phyloP scores from a whole-genome alignment of 2,113 vertebrate genomes.

The Chelonoidis abingdonii region DNA sequence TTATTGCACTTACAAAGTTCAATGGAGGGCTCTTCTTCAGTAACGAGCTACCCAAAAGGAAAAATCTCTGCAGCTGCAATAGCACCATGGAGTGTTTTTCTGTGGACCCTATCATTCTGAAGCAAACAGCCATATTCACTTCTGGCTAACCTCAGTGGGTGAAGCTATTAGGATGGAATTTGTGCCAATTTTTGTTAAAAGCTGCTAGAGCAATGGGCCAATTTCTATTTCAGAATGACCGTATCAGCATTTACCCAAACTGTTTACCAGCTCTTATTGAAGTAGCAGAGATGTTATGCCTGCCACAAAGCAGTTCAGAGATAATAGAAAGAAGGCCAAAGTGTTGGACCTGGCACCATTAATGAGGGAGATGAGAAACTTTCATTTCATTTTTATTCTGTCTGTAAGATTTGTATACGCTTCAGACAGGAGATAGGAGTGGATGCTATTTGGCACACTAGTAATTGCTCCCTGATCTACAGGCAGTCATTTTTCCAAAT shows the following conservation, averaged over 20 bases:
- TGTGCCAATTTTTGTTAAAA: constrained; percentile 22
- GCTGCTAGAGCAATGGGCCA: not conserved
- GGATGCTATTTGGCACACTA: not conserved
- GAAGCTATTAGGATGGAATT: constrained; percentile 37
- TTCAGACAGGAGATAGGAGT: not conserved
- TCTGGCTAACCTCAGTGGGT: not conserved
- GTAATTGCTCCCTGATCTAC: not conserved
- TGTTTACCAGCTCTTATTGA: not conserved
- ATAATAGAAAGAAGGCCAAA: not conserved
- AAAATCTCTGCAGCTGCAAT: constrained; percentile 49
- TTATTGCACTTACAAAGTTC: constrained; percentile 5
- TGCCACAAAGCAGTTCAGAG: not conserved
- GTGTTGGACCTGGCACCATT: not conserved
- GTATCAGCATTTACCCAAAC: constrained; percentile 2
- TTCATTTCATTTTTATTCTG: not conserved
- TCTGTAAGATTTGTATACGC: not conserved
- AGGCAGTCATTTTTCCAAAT: not conserved
- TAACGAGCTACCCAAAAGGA: not conserved
- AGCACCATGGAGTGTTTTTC: not conserved
- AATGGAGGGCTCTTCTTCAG: constrained; percentile 27
- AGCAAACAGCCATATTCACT: constrained; percentile 56
- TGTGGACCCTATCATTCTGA: constrained; percentile 39
- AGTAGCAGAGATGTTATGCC: not conserved
- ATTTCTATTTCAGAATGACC: constrained; percentile 19
- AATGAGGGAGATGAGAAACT: not conserved